These are phyloP conservation scores for Cinclus cinclus DNA, from an alignment of 2,113 vertebrate species.

Conservation along the genomic window DNA sequence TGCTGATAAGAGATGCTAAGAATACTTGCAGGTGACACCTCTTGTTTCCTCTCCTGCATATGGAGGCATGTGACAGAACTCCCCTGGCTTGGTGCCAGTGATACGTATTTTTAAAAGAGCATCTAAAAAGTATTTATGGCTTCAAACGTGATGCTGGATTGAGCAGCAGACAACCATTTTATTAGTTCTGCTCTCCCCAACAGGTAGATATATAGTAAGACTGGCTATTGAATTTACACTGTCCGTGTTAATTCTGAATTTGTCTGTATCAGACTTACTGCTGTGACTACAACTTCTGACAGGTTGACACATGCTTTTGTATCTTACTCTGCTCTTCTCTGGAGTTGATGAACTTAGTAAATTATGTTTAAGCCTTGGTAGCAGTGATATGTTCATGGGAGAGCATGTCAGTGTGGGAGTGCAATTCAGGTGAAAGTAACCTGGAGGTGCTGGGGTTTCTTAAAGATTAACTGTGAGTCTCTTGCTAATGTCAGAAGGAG, in stretches of 20 bases:
- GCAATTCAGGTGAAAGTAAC: not conserved
- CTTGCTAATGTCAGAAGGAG: not conserved
- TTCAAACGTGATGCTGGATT: constrained; percentile 12
- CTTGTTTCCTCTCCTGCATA: not conserved
- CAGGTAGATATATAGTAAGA: not conserved
- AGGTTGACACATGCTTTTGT: not conserved
- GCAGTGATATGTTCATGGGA: not conserved
- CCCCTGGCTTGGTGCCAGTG: not conserved
- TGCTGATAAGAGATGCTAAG: not conserved
- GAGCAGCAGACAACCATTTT: constrained; percentile 4
- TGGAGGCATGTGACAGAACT: not conserved
- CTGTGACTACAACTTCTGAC: not conserved
- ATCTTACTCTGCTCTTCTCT: not conserved
- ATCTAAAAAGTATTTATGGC: not conserved
- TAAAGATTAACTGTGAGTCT: not conserved
- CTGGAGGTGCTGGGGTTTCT: not conserved
- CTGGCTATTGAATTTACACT: not conserved
- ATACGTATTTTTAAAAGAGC: not conserved
- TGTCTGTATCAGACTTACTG: not conserved
- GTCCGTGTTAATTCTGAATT: not conserved
- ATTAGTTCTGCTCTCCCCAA: not conserved
- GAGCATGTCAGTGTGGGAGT: not conserved
- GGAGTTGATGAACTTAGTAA: not conserved
- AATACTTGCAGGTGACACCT: not conserved
- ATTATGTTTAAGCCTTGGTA: not conserved